A percentile compares a stretch with the other conserved stretches of the same genome.
phyloP scores from a whole-genome alignment of 2,113 vertebrate species.

The Desmodus rotundus region DNA sequence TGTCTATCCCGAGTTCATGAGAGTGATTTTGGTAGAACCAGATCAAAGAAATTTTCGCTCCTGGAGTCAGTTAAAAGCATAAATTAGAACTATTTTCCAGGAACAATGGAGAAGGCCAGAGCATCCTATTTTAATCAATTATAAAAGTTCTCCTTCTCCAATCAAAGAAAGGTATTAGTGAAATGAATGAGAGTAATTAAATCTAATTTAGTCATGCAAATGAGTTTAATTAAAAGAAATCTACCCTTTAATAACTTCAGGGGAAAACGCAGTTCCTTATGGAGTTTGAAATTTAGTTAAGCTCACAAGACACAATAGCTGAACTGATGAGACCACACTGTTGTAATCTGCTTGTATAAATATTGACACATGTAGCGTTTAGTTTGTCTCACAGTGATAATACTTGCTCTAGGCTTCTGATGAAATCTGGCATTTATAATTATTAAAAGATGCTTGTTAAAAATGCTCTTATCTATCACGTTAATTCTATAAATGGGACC shows the following conservation, averaged over 20 bases:
- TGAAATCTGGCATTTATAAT: constrained; percentile 76
- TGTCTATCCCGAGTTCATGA: neutral
- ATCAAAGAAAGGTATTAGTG: constrained; percentile 84
- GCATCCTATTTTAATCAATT: constrained; percentile 79
- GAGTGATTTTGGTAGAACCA: neutral
- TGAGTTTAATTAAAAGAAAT: constrained; percentile 88
- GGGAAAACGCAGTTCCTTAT: constrained; percentile 78
- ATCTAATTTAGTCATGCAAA: constrained; percentile 87
- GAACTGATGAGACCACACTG: constrained; percentile 79
- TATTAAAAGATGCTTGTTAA: constrained; percentile 72
- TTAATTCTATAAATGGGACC: constrained; percentile 36
- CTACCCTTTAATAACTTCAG: constrained; percentile 87
- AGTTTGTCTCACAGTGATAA: constrained; percentile 65
- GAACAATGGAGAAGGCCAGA: neutral
- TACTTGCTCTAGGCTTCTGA: constrained; percentile 76
- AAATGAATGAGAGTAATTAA: constrained; percentile 89
- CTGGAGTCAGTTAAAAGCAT: neutral
- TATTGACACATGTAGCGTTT: constrained; percentile 61
- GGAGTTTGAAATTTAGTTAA: constrained; percentile 84
- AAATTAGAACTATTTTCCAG: constrained; percentile 17
- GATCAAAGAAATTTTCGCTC: neutral
- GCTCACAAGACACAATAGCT: constrained; percentile 84
- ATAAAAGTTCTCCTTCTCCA: constrained; percentile 84
- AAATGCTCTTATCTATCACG: constrained; percentile 61
- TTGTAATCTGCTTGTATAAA: constrained; percentile 79